Base-by-base conservation (phyloP, 2,888 invertebrate genomes). In the Meiosimyza decipiens region DNA sequence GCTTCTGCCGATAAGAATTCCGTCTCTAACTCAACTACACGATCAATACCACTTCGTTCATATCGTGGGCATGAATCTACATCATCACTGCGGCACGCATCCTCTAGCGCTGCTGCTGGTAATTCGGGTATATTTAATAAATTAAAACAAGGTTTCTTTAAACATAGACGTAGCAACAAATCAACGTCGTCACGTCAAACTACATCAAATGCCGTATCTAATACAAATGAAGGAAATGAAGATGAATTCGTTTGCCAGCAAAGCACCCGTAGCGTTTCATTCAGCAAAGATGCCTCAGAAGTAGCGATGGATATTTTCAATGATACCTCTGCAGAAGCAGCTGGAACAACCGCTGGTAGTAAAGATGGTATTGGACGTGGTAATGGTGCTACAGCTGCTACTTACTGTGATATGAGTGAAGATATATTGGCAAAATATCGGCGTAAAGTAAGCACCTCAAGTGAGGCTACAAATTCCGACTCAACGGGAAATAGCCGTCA, bases 371-470 rank as follows among this genome's bases (percentile, higher is more conserved):
- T 75, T 60, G 73, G 74, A 54, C 63, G 52, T 16, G 28, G 52
- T 9, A 55, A 66, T 22, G 74, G 73, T 0, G 28, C 11, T n/a
- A 28, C 49, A 18, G 63, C 54, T 28, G 52, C 63, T 18, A 40
- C 47, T 15, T 85, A 88, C 79, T 86, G 86, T 82, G 96, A 96
- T 88, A 92, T 92, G 51, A 93, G 94, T 0, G 97, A 98, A 82
- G 97, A 98, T 83, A 98, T 98, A 83, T 89, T 98, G 78, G 98
- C 96, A 57, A 98, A 98, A 87, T 98, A 98, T 88, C 90, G 97
- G 78, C 91, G 92, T 84, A 89, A 91, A 71, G 90, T 91, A 75
- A 89, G 87, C 18, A 89, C 89, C 69, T 89, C 89, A 50, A 89
- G 89, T 77, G 89, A 89, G 72, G 88, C 89, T 5, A 87, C 87